Evolutionary conservation across 1,140 invertebrate genomes (phyloP).

Genomic region (Calycopis cecrops): DNA sequence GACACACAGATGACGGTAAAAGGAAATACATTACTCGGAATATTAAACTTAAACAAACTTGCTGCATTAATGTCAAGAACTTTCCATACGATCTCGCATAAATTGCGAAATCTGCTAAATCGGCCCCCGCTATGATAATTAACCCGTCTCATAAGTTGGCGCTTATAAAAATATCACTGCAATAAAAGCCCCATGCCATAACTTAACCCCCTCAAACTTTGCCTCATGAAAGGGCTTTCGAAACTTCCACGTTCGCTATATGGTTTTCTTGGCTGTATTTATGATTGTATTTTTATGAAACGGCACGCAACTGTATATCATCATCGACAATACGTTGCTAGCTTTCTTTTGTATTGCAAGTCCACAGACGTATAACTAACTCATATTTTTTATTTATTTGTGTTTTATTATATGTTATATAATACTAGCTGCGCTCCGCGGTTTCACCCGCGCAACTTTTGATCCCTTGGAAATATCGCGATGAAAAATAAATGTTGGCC

Average conservation of each 20-base stretch:
- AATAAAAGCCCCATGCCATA: not conserved
- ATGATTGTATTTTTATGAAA: too few relatives aligned
- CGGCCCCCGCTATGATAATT: conserved; percentile 1
- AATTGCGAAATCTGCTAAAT: conserved; percentile 7
- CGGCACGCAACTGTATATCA: too few relatives aligned
- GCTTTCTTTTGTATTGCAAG: too few relatives aligned
- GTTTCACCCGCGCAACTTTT: too few relatives aligned
- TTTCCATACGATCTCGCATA: conserved; percentile 7
- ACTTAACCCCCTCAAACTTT: not conserved
- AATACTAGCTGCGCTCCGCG: too few relatives aligned
- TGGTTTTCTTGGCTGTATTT: too few relatives aligned
- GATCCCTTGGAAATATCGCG: too few relatives aligned
- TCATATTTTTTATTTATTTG: too few relatives aligned
- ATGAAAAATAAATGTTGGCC: too few relatives aligned
- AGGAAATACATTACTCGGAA: not conserved
- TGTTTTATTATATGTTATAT: too few relatives aligned
- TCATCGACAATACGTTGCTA: too few relatives aligned
- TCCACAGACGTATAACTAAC: too few relatives aligned
- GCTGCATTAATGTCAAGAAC: conserved; percentile 7
- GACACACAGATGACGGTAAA: not conserved
- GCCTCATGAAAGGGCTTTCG: conserved; percentile 5
- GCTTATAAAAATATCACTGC: conserved; percentile 4
- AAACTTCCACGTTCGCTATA: not conserved
- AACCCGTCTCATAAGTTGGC: conserved; percentile 1
- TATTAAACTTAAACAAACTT: not conserved